Base-by-base conservation (phyloP, 2,797 vertebrate genomes). In the Babyrousa celebensis region DNA sequence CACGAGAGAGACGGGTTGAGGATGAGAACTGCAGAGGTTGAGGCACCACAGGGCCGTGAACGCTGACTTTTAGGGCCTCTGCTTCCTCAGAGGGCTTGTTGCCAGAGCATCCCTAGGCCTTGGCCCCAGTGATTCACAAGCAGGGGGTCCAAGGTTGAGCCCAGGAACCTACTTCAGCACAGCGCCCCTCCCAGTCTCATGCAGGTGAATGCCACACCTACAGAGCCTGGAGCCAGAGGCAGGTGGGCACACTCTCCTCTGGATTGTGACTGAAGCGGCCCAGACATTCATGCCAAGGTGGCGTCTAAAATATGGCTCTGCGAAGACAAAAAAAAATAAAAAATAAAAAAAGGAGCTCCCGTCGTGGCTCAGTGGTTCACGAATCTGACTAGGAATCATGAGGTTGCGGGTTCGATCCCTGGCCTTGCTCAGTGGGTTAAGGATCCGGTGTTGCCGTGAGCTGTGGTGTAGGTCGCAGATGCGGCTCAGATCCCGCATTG, bases 21-120 rank as follows among this genome's bases (percentile, higher is more conserved):
- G 72, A 75, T 93, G 93, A 91, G 68, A 52, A 72, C 52, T 65
- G 68, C 43, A 54, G 85, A 40, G 29, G 79, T 11, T 54, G 32
- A 65, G 65, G 74, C 23, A 12, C 52, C 25, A 32, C 52, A 52
- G 29, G 80, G 17, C 82, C 54, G 12, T 65, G 54, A 72, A 29
- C 68, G 20, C 63, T 43, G 56, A 74, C 25, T 65, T 48, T 36
- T 0, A 3, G n/a, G 10, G 75, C 23, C 54, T 78, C 36, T 52
- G 48, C 67, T 79, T 62, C 65, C 78, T 60, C 18, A 6, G 56
- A 58, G 29, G 67, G 32, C 68, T 91, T 40, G 43, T 58, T 71
- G 48, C 16, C 2, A 32, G 25, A 58, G 29, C 43, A 23, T 25
- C 52, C 63, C 27, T 23, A 43, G 63, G 56, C 16, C 43, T 32